Evolutionary conservation across 1,140 invertebrate genomes (phyloP).

Genomic region (Dryas iulia): DNA sequence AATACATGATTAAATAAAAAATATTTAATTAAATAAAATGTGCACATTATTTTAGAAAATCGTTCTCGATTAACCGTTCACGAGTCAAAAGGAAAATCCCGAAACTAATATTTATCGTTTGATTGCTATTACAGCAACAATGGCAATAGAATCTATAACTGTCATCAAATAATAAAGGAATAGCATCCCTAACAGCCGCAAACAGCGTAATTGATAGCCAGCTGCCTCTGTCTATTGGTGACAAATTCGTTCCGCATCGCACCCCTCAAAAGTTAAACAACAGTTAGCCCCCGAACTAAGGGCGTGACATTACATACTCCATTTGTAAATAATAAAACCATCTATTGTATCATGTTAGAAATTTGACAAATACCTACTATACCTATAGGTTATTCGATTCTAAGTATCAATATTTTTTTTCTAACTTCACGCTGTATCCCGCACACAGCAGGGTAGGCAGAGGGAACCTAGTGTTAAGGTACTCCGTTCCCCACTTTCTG

Average conservation of each 20-base stretch:
- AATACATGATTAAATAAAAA: not conserved
- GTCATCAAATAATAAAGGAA: conserved; percentile 70
- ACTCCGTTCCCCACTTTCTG: too few relatives aligned
- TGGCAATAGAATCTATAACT: conserved; percentile 62
- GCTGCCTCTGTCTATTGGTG: conserved; percentile 69
- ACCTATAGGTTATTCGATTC: too few relatives aligned
- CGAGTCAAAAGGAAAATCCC: not conserved
- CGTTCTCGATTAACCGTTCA: too few relatives aligned
- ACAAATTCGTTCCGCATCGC: conserved; percentile 62
- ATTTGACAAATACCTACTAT: too few relatives aligned
- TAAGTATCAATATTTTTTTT: too few relatives aligned
- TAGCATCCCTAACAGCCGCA: conserved; percentile 70
- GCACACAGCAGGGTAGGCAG: too few relatives aligned
- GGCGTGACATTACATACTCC: conserved; percentile 54
- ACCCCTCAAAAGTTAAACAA: conserved; percentile 57
- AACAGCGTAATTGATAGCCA: conserved; percentile 73
- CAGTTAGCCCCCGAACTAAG: conserved; percentile 47
- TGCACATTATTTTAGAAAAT: too few relatives aligned
- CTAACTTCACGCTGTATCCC: too few relatives aligned
- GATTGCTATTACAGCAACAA: conserved; percentile 7
- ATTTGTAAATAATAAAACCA: conserved; percentile 25
- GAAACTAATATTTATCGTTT: conserved; percentile 5
- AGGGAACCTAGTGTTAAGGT: too few relatives aligned
- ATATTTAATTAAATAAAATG: too few relatives aligned
- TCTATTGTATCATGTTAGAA: conserved; percentile 1